These are phyloP conservation scores for Drosophila ustulata DNA, from an alignment of 2,888 invertebrate genomes.

Conservation along the genomic window DNA sequence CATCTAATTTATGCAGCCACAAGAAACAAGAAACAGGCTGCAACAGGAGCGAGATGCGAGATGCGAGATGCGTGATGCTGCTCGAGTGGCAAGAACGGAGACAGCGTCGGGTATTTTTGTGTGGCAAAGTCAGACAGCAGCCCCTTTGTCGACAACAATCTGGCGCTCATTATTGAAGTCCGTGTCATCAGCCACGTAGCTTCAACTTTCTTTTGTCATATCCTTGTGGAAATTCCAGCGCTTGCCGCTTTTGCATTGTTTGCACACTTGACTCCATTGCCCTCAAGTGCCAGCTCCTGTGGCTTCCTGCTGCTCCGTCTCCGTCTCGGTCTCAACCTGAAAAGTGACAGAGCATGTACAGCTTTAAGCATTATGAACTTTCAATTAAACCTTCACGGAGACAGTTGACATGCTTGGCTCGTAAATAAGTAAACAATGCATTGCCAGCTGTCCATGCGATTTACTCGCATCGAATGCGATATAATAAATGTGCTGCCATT, in stretches of 20 bases:
- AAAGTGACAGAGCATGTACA: neutral
- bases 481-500: constrained; percentile 72
- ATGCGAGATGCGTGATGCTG: constrained; percentile 49
- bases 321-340: neutral
- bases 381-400: constrained; percentile 51
- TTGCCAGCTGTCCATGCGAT: neutral
- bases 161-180: constrained; percentile 76
- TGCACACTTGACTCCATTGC: constrained; percentile 78
- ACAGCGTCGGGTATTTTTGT: constrained; percentile 7
- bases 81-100: constrained; percentile 35
- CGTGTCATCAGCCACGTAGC: constrained; percentile 64
- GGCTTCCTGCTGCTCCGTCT: constrained; percentile 23
- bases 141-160: constrained; percentile 35
- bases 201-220: constrained; percentile 33
- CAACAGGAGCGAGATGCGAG: constrained; percentile 20
- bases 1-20: constrained; percentile 71
- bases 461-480: constrained; percentile 43
- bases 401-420: constrained; percentile 15
- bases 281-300: constrained; percentile 62
- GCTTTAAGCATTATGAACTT: constrained; percentile 49
- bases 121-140: constrained; percentile 37
- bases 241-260: constrained; percentile 71
- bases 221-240: constrained; percentile 66
- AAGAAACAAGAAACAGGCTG: neutral
- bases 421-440: constrained; percentile 62